Evolutionary conservation across 2,797 vertebrate species (phyloP), one percentile per base, ranked within the genome.

Genomic region (Xyrichtys novacula): DNA sequence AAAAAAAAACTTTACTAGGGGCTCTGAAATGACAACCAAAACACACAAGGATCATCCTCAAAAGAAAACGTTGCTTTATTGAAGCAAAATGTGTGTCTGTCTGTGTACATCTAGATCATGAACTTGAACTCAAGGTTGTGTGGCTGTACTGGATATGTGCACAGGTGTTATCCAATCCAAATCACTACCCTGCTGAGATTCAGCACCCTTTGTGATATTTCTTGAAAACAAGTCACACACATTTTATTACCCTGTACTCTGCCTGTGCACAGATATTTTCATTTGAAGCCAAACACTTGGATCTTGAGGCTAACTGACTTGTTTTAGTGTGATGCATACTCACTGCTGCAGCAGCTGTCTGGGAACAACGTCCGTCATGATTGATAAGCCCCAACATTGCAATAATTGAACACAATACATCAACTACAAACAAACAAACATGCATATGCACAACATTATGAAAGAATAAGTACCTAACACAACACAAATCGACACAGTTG

Each of bases 371-470:
- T 67, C 25, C 57, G 83, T 89, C 75, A 61, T 92, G 91, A 94
- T 83, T 91, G 90, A 93, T 89, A 89, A 85, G 85, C 70, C 67
- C 69, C 78, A 76, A 79, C 83, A 85, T 86, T 10, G 78, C 43
- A 63, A 66, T 91, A 86, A 92, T 89, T 89, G 78, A 91, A 87
- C 65, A 81, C 62, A 69, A 74, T 57, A 66, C 62, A 63, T 81
- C 71, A 63, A 50, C 63, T 38, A 14, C 19, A 76, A 54, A 58
- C 59, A 58, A 58, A 65, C 76, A 28, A 5, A 55, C 9, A 70
- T 44, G 14, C 39, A 39, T 36, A 31, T 48, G 16, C 23, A 4
- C n/a, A 25, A 46, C 26, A 57, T 43, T 5, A 66, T 29, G 73
- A 63, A 36, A 46, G 38, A 59, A 59, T 58, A 44, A 62, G 62